These are phyloP conservation scores for Rhagonycha lutea DNA, from an alignment of 2,888 invertebrate genomes.

Conservation along the genomic window DNA sequence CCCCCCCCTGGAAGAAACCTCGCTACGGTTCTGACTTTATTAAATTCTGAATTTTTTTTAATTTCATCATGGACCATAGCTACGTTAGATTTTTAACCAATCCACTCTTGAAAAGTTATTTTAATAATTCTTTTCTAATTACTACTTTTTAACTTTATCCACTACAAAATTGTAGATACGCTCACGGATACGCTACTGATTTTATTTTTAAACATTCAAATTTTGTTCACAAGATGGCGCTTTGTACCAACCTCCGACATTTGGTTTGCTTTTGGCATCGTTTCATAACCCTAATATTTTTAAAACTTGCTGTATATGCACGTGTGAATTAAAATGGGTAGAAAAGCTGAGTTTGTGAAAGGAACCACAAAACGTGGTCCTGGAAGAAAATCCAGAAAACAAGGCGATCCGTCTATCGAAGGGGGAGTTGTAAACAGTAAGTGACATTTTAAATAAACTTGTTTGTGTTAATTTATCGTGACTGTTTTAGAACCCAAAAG, in stretches of 20 bases:
- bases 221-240: neutral
- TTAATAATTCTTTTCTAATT: too few species aligned
- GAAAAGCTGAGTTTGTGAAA: constrained; percentile 81
- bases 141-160: too few species aligned
- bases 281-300: neutral
- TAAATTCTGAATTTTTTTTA: too few species aligned
- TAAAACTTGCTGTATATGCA: neutral
- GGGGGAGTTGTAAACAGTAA: constrained; percentile 61
- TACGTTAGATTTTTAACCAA: too few species aligned
- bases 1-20: too few species aligned
- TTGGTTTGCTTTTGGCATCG: neutral
- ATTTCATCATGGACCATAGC: too few species aligned
- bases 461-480: constrained; percentile 32
- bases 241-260: neutral
- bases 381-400: constrained; percentile 86
- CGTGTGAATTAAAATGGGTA: constrained; percentile 67
- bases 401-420: constrained; percentile 76
- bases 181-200: too few species aligned
- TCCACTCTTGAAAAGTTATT: too few species aligned
- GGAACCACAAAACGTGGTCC: constrained; percentile 78
- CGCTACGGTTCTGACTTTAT: too few species aligned
- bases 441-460: constrained; percentile 11
- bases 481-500: constrained; percentile 63
- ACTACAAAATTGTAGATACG: too few species aligned
- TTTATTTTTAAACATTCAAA: neutral